Conservation (phyloP, 1,140 invertebrate species). For the Meloidogyne hapla region DNA sequence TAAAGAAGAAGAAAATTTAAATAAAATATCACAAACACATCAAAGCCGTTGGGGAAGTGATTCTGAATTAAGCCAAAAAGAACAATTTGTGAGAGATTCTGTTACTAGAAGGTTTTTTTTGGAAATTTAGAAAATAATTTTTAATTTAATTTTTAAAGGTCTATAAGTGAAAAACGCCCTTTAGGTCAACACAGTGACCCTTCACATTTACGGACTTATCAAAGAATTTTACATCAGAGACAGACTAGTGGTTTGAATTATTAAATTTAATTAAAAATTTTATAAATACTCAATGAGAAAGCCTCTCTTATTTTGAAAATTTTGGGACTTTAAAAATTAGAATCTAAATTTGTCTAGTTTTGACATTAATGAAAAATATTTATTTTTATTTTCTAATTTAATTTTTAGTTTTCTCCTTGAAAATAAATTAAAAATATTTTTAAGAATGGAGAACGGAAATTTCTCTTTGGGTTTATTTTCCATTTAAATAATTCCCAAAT, state of each 20-base stretch:
- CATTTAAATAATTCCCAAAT: too few relatives aligned
- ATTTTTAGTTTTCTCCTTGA: too few relatives aligned
- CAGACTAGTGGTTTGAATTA: conserved; percentile 38
- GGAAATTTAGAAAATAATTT: neutral
- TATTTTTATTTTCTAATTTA: too few relatives aligned
- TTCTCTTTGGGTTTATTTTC: too few relatives aligned
- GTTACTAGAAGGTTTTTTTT: conserved; percentile 35
- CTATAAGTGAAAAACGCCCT: conserved; percentile 45
- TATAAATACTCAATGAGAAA: too few relatives aligned
- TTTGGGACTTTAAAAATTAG: too few relatives aligned
- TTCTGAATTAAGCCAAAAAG: conserved; percentile 16
- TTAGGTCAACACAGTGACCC: conserved; percentile 33
- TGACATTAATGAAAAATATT: too few relatives aligned
- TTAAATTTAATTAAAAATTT: too few relatives aligned
- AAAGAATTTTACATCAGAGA: conserved; percentile 41
- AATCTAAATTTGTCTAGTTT: too few relatives aligned
- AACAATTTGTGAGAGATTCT: conserved; percentile 8
- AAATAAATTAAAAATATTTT: too few relatives aligned
- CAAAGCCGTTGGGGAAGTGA: conserved; percentile 14
- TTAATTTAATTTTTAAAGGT: conserved; percentile 16
- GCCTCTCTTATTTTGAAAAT: too few relatives aligned
- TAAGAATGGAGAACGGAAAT: too few relatives aligned
- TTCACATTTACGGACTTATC: conserved; percentile 37
- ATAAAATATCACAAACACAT: neutral
- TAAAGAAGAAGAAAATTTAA: neutral